Base-by-base conservation (phyloP, 35 echinoderm and acorn worm species). In the Apostichopus japonicus region DNA sequence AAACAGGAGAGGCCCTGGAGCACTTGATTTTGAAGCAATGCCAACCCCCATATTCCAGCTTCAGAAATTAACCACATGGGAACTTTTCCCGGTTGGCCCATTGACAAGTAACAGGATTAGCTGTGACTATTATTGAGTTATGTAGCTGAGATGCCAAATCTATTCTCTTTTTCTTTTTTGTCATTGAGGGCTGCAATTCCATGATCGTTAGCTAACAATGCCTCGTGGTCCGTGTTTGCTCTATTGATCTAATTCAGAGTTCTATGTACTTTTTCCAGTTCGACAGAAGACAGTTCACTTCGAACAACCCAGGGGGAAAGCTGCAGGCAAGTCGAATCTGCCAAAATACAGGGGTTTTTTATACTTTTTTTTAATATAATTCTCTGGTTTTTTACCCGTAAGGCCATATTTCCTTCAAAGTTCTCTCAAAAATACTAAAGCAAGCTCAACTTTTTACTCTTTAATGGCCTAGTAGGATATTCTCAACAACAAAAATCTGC, bases 81-180 rank as follows among this genome's bases (percentile, higher is more conserved):
- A 89, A 63, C 61, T 13, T 51, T 89, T 72, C 67, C 67, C 86
- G 21, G 53, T 89, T 72, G 86, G 86, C 86, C 86, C 86, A 89
- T 89, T 89, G 86, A 89, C 86, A 89, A 73, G 86, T 89, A 89
- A 89, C 86, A 72, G 86, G 86, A 89, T 89, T 89, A 89, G 86
- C 67, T 33, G 86, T 53, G 27, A 73, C 44, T 73, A 89, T 89
- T 89, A 89, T 89, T 89, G 86, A 89, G 86, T 89, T 89, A 89
- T 61, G 67, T 89, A 65, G 62, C 23, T 67, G 86, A 63, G 67
- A 73, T 89, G 61, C 62, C 61, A 71, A 71, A 51, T 27, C 19
- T 54, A 7, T 27, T 72, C 72, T 72, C 63, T 89, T 23, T 19
- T 23, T 75, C 21, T 21, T 21, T 75, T 75, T 21, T 75, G 71